Evolutionary conservation across 1,140 invertebrate species (phyloP), one percentile per base, ranked within the genome.

Genomic region (Whitmania pigra): DNA sequence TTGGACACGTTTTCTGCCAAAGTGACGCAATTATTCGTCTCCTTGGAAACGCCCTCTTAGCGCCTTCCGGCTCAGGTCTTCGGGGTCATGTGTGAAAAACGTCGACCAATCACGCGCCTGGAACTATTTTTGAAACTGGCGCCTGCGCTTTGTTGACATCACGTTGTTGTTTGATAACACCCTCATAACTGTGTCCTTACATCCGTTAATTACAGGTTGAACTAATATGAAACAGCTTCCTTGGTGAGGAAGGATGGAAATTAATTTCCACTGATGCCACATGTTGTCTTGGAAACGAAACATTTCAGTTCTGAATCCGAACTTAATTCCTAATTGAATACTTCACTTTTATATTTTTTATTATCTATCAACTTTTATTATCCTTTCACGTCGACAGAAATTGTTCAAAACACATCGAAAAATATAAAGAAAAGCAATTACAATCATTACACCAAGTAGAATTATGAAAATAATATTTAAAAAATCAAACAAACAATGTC

Each of bases 11-110:
- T 63, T 63, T 25, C 22, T 31, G 57, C 11, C 29, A 63, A 63
- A 31, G 29, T 63, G 57, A 63, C 57, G 57, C 57, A 63, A 63
- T 63, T 25, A 63, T 49, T 49, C 15, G 43, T 49, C 43, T 49
- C 43, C 43, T 49, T 63, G 57, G 29, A 22, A 20, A 25, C 57
- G 29, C 57, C 29, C 29, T 63, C 57, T 25, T 31, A 63, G 11
- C 57, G 57, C 57, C 57, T 31, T 25, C 22, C 29, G 22, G 57
- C 57, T 13, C 22, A 31, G 57, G 57, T 63, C 57, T 22, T 22
- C 57, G 57, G 57, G 25, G 29, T 63, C 57, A 63, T 18, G 57
- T 63, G 57, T 25, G 57, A 63, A 63, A 63, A 63, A 63, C 57
- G 22, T 63, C 57, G 22, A 31, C 57, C 57, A 63, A 63, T 63